Conservation (phyloP, 2,888 invertebrate species). For the Lochmaea capreae region DNA sequence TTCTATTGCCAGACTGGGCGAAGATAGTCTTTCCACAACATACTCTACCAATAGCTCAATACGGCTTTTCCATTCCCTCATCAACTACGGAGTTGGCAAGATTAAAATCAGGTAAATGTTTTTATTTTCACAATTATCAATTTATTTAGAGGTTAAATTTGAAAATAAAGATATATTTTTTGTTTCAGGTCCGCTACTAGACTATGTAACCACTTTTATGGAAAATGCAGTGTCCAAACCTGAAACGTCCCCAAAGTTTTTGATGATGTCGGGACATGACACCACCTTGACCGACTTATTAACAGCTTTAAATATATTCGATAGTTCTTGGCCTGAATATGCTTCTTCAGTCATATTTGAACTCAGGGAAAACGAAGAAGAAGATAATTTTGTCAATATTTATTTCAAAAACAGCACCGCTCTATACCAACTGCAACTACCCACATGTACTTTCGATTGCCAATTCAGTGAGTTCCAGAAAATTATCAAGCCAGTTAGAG, state of each 20-base stretch:
- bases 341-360: constrained; percentile 77
- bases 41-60: not conserved
- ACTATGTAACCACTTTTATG: constrained; percentile 42
- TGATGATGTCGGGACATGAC: constrained; percentile 83
- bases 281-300: constrained; percentile 77
- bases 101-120: constrained; percentile 5
- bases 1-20: constrained; percentile 49
- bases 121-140: too few relatives aligned
- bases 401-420: constrained; percentile 37
- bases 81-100: not conserved
- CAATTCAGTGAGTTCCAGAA: constrained; percentile 29
- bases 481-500: constrained; percentile 31
- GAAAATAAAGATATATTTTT: not conserved
- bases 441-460: constrained; percentile 34
- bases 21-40: constrained; percentile 68
- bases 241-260: constrained; percentile 67
- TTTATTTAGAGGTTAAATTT: too few relatives aligned
- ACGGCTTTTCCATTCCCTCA: not conserved
- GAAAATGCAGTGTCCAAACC: constrained; percentile 23
- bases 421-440: constrained; percentile 17
- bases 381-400: constrained; percentile 30
- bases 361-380: constrained; percentile 64
- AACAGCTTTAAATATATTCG: constrained; percentile 74
- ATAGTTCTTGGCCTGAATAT: constrained; percentile 74
- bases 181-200: constrained; percentile 44